Evolutionary conservation across 2,113 vertebrate genomes (phyloP), one percentile per base, ranked within the genome.

Genomic region (Bubo bubo): DNA sequence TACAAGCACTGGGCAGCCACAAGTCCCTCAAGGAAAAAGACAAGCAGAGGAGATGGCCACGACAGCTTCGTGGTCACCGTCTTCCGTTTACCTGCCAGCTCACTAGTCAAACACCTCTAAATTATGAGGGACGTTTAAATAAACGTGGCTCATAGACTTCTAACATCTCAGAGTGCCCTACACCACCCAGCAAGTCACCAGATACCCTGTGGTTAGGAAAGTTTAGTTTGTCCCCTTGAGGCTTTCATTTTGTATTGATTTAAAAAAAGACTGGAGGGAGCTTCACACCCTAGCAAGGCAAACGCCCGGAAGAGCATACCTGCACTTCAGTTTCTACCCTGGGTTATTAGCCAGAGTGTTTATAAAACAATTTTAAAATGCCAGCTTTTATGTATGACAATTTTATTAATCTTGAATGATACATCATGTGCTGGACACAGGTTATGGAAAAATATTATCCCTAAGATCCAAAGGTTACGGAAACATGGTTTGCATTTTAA

Each of bases 401-500:
- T 89, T 91, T 95, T 95, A 89, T 89, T 89, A 79, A 79, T 96
- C 89, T 53, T 67, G 90, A 96, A 79, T 79, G 93, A 92, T 91
- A 72, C 76, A 84, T 92, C 77, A 72, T 28, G 64, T 55, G 41
- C 72, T 80, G 82, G 79, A 76, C 0, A 9, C 90, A 92, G 84
- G 89, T 89, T 97, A 91, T 14, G 3, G 86, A 94, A 95, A 92
- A 47, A 47, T 47, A 47, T 21, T 21, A 47, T 47, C 45, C 45
- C 45, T 47, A 47, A 47, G 45, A 47, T 47, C 45, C 45, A 90
- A 92, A 83, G 84, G 89, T 89, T 97, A 91, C 10, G 2, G 86
- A 94, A 95, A 92, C 94, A 94, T 2, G 30, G 79, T 49, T 82
- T 96, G 96, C 79, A 95, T 95, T 95, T 96, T 91, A 94, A 92